Evolutionary conservation across 2,888 invertebrate species (phyloP), one percentile per base, ranked within the genome.

Genomic region (Sesamia inferens): DNA sequence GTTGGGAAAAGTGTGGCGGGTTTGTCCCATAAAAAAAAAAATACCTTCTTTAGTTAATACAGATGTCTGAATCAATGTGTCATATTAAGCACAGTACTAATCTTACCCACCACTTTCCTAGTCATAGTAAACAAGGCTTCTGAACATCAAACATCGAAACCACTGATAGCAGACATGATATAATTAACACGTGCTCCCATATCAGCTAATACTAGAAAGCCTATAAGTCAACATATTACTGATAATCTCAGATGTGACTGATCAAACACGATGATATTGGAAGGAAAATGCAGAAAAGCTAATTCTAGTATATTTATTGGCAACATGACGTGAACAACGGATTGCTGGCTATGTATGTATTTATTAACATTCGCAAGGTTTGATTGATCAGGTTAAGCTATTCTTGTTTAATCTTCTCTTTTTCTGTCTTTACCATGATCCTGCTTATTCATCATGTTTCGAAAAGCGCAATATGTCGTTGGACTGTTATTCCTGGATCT

Each of bases 211-310:
- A 73, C 64, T 54, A 14, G 62, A 66, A 79, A 83, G 69, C 77
- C 31, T 68, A 16, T 83, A 83, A 78, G 61, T 61, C 44, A 70
- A 75, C 63, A 74, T 54, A 76, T 81, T 71, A 83, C 55, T 47
- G 67, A 54, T 83, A 71, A 83, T 83, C 81, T 71, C 48, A n/a
- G 71, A 77, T 73, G 44, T 65, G 57, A 68, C 65, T 62, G 63
- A 74, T 68, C 76, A 83, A 69, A 83, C 69, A 79, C 0, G n/a
- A 39, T 13, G n/a, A 55, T 13, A 47, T 3, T 55, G 0, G 8
- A 48, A 58, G 58, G 58, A 58, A 14, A 81, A 42, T 1, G 11
- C 71, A 71, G 79, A 66, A 76, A 39, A 4, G 39, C 31, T 24
- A 55, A 31, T 54, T 42, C 5, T 24, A 16, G 19, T 14, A 44